Conservation (phyloP, 2,888 invertebrate genomes). For the Drosophila cognata region DNA sequence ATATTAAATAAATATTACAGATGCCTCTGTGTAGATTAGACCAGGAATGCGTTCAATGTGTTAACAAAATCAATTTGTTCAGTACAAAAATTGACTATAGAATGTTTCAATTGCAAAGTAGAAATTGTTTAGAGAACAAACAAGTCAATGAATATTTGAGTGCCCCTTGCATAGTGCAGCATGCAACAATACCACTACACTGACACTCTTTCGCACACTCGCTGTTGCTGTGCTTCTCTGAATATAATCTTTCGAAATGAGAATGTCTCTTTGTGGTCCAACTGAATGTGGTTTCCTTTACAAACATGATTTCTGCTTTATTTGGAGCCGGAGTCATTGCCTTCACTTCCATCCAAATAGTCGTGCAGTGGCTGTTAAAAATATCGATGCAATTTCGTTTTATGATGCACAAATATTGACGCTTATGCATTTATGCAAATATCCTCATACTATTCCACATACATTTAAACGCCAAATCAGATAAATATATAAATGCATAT, state of each 20-base stretch:
- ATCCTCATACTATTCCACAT: slow-evolving; percentile 26
- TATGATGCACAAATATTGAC: slow-evolving; percentile 71
- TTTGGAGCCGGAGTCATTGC: slow-evolving; percentile 16
- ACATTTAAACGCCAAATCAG: slow-evolving; percentile 26
- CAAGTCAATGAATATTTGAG: slow-evolving; percentile 7
- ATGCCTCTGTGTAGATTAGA: not conserved
- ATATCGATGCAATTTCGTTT: slow-evolving; percentile 60
- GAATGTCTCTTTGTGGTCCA: slow-evolving; percentile 41
- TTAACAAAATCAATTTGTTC: slow-evolving; percentile 1
- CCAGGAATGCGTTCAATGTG: not conserved
- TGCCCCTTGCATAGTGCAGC: slow-evolving; percentile 11
- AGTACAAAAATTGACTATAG: not conserved
- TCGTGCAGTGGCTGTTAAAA: slow-evolving; percentile 8
- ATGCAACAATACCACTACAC: not conserved
- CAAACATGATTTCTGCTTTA: slow-evolving; percentile 27
- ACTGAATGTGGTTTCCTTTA: slow-evolving; percentile 38
- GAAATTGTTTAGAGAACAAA: slow-evolving; percentile 15
- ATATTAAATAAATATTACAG: not conserved
- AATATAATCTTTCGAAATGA: slow-evolving; percentile 26
- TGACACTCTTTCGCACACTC: not conserved
- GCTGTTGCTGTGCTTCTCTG: not conserved
- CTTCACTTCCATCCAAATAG: slow-evolving; percentile 2
- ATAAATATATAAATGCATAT: slow-evolving; percentile 22
- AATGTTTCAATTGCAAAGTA: slow-evolving; percentile 12
- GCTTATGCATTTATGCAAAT: slow-evolving; percentile 69